phyloP scores from a whole-genome alignment of 1,140 invertebrate genomes.

The Patella vulgata region DNA sequence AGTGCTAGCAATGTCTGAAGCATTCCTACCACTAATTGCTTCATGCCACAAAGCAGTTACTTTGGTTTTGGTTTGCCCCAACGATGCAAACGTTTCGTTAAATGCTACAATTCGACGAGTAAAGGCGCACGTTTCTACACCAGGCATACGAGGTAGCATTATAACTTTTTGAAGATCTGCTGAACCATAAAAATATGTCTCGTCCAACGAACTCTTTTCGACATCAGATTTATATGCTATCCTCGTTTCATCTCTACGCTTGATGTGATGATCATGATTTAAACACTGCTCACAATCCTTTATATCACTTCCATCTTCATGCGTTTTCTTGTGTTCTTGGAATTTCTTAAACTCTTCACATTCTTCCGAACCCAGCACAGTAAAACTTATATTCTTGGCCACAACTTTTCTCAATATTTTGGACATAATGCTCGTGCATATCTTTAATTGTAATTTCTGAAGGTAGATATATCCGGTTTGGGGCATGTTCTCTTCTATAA shows the following conservation, averaged over 20 bases:
- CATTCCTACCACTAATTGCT: no score
- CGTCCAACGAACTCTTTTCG: background rate
- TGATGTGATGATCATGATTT: no score
- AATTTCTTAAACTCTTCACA: background rate
- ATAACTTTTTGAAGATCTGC: conserved; percentile 10
- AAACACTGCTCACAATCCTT: no score
- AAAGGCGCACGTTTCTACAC: background rate
- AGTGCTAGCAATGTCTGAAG: background rate
- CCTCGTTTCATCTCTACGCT: no score
- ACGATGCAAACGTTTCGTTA: conserved; percentile 3
- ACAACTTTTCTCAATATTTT: background rate
- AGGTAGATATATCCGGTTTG: no score
- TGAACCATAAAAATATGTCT: background rate
- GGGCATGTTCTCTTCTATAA: no score
- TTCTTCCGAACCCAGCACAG: background rate
- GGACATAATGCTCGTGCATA: no score
- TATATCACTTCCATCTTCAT: no score
- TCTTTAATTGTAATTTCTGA: no score
- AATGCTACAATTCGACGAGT: background rate
- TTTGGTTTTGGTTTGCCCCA: background rate
- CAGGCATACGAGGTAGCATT: conserved; percentile 2
- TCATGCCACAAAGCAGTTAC: background rate
- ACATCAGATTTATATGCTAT: background rate
- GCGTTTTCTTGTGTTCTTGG: no score
- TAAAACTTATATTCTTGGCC: background rate